Conservation (phyloP, 2,888 invertebrate species). For the Opisthograptis luteolata region DNA sequence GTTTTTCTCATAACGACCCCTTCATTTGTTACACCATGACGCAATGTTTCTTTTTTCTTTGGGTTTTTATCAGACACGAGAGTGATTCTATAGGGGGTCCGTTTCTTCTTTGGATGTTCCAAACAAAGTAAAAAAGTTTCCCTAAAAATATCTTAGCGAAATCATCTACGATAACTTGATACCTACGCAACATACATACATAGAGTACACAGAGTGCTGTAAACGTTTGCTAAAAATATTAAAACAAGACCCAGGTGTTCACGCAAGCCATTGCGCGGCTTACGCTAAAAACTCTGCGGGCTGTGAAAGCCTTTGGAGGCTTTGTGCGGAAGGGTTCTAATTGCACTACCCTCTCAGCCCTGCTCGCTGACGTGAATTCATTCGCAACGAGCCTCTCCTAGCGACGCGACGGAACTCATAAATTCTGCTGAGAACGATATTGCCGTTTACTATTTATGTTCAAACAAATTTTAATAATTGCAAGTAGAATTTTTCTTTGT, state of each 20-base stretch:
- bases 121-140: too few species aligned
- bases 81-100: too few species aligned
- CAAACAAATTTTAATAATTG: conserved; percentile 16
- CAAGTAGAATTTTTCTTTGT: not conserved
- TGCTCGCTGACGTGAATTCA: conserved; percentile 65
- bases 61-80: too few species aligned
- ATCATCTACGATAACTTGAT: not conserved
- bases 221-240: conserved; percentile 17
- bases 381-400: conserved; percentile 47
- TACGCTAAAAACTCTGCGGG: conserved; percentile 50
- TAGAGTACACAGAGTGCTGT: too few species aligned
- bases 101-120: too few species aligned
- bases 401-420: conserved; percentile 22
- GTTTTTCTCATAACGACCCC: too few species aligned
- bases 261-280: conserved; percentile 44
- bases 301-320: conserved; percentile 56
- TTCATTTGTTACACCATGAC: too few species aligned
- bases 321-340: conserved; percentile 65
- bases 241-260: conserved; percentile 42
- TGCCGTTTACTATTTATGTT: conserved; percentile 27
- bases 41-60: too few species aligned
- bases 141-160: too few species aligned
- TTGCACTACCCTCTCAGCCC: conserved; percentile 66
- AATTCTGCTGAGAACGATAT: conserved; percentile 21
- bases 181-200: not conserved